A percentile compares a stretch with the other conserved stretches of the same genome.
Conservation (phyloP, 2,888 invertebrate genomes). For the Cryptophagus acutangulus region DNA sequence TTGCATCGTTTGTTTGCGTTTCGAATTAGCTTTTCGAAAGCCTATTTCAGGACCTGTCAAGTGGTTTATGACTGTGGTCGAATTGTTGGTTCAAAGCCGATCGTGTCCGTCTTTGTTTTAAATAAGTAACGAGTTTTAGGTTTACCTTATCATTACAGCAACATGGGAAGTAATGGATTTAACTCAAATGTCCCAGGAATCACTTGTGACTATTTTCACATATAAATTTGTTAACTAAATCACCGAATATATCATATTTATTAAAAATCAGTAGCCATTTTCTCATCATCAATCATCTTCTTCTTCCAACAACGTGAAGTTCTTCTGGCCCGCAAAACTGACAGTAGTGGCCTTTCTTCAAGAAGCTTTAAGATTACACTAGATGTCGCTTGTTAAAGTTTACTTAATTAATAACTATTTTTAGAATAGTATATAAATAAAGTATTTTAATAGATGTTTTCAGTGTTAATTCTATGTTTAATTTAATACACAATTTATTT, state of each 20-base stretch:
- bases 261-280: constrained; percentile 40
- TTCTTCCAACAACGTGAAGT: no score
- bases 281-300: constrained; percentile 34
- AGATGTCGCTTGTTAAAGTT: no score
- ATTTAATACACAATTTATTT: no score
- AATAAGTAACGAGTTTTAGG: constrained; percentile 13
- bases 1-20: no score
- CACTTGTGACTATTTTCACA: constrained; percentile 30
- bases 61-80: no score
- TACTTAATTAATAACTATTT: no score
- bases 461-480: no score
- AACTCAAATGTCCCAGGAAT: constrained; percentile 30
- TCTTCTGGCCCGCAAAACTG: no score
- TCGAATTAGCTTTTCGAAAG: constrained; percentile 11
- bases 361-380: no score
- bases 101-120: constrained; percentile 14
- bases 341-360: no score
- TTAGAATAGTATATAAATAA: no score
- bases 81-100: constrained; percentile 8
- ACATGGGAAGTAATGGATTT: constrained; percentile 32
- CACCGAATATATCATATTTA: constrained; percentile 36
- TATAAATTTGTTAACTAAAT: constrained; percentile 32
- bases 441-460: no score
- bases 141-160: constrained; percentile 39
- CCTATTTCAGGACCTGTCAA: constrained; percentile 30